A percentile compares a stretch with the other conserved stretches of the same genome.
Evolutionary conservation across 2,888 invertebrate species (phyloP).

Genomic region (Epirrhoe tristata): DNA sequence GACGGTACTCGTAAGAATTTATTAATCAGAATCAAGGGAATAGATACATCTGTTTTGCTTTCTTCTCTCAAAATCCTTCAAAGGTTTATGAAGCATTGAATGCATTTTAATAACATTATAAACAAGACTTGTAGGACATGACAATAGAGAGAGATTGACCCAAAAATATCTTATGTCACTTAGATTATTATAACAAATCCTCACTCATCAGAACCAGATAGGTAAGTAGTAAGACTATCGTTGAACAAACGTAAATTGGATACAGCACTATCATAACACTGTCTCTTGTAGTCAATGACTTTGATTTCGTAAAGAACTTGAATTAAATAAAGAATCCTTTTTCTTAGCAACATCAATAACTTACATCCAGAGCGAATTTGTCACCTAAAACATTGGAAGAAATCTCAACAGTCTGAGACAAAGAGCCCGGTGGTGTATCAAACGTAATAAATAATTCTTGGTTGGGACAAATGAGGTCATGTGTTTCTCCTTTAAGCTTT

Average conservation of each 20-base stretch:
- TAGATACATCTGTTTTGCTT: not conserved
- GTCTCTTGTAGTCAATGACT: not conserved
- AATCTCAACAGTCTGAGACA: constrained; percentile 72
- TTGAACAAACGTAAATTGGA: no score
- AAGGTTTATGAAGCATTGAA: not conserved
- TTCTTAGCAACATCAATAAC: not conserved
- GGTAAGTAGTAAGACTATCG: no score
- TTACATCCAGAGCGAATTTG: not conserved
- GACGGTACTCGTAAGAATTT: constrained; percentile 13
- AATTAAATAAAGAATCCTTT: not conserved
- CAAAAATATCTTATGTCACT: no score
- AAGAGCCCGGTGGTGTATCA: constrained; percentile 76
- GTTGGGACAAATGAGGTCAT: constrained; percentile 85
- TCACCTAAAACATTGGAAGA: constrained; percentile 54
- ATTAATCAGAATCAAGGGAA: constrained; percentile 28
- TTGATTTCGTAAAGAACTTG: not conserved
- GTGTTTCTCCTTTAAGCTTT: constrained; percentile 83
- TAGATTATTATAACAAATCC: no score
- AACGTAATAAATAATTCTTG: constrained; percentile 83
- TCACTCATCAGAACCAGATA: no score
- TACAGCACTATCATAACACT: no score
- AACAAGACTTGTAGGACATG: no score
- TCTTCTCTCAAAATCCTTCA: not conserved
- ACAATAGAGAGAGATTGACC: no score
- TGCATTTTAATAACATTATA: not conserved